phyloP scores from a whole-genome alignment of 2,888 invertebrate species.

The Ochropacha duplaris region DNA sequence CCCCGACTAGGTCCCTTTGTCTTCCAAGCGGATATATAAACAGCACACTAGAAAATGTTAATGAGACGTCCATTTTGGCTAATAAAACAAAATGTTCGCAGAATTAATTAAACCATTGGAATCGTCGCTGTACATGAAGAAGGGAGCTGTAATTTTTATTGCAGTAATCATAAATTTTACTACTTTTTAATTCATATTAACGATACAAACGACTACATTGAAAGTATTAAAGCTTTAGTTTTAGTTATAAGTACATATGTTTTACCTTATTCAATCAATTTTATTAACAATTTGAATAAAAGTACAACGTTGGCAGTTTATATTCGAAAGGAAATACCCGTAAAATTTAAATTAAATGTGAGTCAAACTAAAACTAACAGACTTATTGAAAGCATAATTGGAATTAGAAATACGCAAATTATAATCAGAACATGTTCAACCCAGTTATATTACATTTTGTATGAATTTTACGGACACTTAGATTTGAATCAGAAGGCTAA shows the following conservation, averaged over 20 bases:
- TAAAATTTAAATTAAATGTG: neutral
- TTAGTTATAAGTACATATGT: no score
- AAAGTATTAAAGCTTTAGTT: no score
- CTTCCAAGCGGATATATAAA: conserved; percentile 37
- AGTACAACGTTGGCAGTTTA: no score
- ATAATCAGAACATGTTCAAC: no score
- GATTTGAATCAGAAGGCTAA: neutral
- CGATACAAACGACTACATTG: no score
- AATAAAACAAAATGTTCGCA: conserved; percentile 12
- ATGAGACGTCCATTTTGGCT: conserved; percentile 16
- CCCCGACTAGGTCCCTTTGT: conserved; percentile 50
- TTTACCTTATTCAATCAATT: no score
- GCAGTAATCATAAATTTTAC: neutral
- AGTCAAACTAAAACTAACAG: neutral
- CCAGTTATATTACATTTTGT: no score
- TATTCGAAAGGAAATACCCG: neutral
- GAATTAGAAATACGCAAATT: no score
- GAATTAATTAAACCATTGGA: conserved; percentile 20
- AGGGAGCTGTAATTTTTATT: neutral
- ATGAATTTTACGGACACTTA: neutral
- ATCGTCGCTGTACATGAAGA: neutral
- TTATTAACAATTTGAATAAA: no score
- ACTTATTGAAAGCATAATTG: no score
- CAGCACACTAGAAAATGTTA: conserved; percentile 34
- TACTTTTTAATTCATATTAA: no score